These are phyloP conservation scores for Zoanthus sansibaricus DNA, from an alignment of 92 coral and sea anemone genomes.

Conservation along the genomic window DNA sequence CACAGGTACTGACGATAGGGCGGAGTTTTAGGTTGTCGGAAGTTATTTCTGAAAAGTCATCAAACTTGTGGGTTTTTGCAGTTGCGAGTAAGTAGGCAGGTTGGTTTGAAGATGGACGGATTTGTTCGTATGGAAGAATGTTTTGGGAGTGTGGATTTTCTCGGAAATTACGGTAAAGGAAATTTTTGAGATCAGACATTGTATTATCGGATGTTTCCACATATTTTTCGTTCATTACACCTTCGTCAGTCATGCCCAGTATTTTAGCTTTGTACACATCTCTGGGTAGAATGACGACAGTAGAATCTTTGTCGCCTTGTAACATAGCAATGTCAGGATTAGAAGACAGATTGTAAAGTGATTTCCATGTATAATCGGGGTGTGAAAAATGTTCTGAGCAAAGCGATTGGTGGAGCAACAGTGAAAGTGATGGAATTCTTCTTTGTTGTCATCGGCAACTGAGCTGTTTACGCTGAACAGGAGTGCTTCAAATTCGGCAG, in stretches of 20 bases:
- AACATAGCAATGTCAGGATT: constrained; percentile 39
- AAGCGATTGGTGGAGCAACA: background rate
- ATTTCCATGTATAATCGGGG: background rate
- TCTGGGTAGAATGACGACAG: constrained; percentile 23
- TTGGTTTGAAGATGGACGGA: constrained; percentile 15
- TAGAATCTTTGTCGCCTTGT: constrained; percentile 39
- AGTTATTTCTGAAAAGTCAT: background rate
- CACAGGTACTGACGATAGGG: constrained; percentile 25
- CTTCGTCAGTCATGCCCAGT: background rate
- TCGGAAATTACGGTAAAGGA: background rate
- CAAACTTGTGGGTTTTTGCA: constrained; percentile 37
- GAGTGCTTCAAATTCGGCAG: background rate
- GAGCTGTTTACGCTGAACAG: background rate
- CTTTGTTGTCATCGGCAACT: background rate
- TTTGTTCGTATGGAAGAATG: background rate
- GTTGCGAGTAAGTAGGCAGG: constrained; percentile 7
- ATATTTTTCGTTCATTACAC: background rate
- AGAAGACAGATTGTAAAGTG: background rate
- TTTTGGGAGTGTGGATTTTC: background rate
- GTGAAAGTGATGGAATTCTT: background rate
- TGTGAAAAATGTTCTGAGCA: constrained; percentile 7
- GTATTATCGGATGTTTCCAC: constrained; percentile 7
- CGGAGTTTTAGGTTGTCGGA: constrained; percentile 29
- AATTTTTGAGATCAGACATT: constrained; percentile 3
- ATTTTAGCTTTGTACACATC: background rate